Conservation (phyloP, 2,888 invertebrate species). For the Melangyna quadrimaculata region DNA sequence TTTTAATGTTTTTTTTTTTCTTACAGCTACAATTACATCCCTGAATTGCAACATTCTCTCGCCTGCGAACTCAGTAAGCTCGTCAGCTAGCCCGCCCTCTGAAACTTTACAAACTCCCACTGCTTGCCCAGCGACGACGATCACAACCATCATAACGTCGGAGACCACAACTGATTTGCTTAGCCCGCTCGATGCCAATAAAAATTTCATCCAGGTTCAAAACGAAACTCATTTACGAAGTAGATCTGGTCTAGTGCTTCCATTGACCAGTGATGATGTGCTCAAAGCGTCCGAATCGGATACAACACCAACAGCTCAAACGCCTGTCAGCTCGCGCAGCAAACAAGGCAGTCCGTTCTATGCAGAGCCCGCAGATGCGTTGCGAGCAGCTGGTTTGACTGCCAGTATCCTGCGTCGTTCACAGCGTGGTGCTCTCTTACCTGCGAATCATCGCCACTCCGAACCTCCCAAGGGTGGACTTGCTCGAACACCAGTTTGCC, state of each 20-base stretch:
- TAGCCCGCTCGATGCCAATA: slow-evolving; percentile 73
- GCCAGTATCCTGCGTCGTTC: slow-evolving; percentile 79
- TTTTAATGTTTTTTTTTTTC: slow-evolving; percentile 5
- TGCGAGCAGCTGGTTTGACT: slow-evolving; percentile 82
- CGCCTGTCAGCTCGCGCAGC: slow-evolving; percentile 77
- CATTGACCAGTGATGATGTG: slow-evolving; percentile 75
- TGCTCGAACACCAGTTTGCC: slow-evolving; percentile 78
- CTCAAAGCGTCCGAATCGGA: slow-evolving; percentile 76
- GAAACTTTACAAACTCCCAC: slow-evolving; percentile 48
- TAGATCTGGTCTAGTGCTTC: slow-evolving; percentile 77
- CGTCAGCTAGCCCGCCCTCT: slow-evolving; percentile 74
- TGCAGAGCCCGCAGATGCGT: slow-evolving; percentile 93
- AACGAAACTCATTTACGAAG: slow-evolving; percentile 77
- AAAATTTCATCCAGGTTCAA: slow-evolving; percentile 77
- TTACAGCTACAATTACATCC: slow-evolving; percentile 83
- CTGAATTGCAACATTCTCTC: slow-evolving; percentile 82
- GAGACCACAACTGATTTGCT: slow-evolving; percentile 56
- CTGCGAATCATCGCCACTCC: slow-evolving; percentile 84
- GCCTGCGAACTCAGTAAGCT: slow-evolving; percentile 77
- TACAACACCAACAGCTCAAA: slow-evolving; percentile 78
- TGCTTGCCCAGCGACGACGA: slow-evolving; percentile 63
- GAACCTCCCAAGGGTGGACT: slow-evolving; percentile 83
- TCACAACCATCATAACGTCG: not conserved
- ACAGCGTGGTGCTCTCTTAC: slow-evolving; percentile 78
- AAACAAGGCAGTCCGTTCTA: slow-evolving; percentile 94